Base-by-base conservation (phyloP, 2,797 vertebrate species). In the Labroides dimidiatus region DNA sequence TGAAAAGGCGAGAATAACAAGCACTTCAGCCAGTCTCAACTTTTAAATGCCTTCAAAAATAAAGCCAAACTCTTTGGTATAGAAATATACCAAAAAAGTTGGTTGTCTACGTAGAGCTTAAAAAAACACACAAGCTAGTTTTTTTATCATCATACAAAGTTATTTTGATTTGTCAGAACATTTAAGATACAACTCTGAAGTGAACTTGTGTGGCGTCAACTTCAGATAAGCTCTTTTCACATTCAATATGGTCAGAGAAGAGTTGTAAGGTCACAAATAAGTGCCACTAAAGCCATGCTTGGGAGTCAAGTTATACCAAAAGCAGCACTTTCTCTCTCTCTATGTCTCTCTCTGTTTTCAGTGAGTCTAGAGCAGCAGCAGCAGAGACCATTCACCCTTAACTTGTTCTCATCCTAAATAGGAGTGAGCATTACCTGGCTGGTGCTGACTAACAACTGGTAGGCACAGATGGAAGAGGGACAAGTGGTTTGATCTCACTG, bases 191-290 rank as follows among this genome's bases (percentile, higher is more conserved):
- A 86, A 91, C 94, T 94, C 95, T 77, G 45, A 89, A 89, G 89
- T 69, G 74, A 88, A 74, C 69, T 77, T 87, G 93, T 91, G 0
- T 90, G 93, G 94, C 88, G 94, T 94, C 91, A 87, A 89, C 94
- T 94, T 95, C 92, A 79, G 95, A 94, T 89, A 89, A 91, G 94
- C 96, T 92, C 81, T 90, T 92, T 91, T 95, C 96, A 98, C 97
- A 99, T 97, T 99, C 97, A 98, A 95, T 96, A 96, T 94, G 94
- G 96, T 98, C 97, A 96, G 95, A 96, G 92, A 89, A 89, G 87
- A 87, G 90, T 81, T 69, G 84, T 85, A 76, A 69, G 75, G 86
- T 92, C 84, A 88, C 82, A 84, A 76, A 63, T 79, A 86, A 89
- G 84, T 82, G 85, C 87, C 84, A 84, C 87, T 83, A 85, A 89